These are phyloP conservation scores for Peribatodes rhomboidaria DNA, from an alignment of 2,888 invertebrate genomes.

Conservation along the genomic window DNA sequence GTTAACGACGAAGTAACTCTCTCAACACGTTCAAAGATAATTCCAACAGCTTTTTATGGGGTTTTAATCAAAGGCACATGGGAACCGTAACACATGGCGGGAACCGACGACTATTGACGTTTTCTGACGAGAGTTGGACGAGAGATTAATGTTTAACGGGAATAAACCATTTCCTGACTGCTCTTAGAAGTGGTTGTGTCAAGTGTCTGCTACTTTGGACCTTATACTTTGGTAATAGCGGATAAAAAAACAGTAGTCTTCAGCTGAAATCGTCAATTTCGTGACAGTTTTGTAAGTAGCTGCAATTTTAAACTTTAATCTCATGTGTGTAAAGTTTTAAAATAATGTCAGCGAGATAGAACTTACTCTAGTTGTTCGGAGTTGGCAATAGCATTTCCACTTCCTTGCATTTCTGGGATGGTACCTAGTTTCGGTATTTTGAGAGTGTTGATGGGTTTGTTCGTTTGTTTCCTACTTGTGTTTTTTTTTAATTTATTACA, in stretches of 20 bases:
- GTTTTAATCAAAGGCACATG: slow-evolving; percentile 45
- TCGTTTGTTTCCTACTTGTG: slow-evolving; percentile 7
- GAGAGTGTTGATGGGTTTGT: slow-evolving; percentile 15
- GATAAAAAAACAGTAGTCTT: slow-evolving; percentile 1
- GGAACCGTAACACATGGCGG: slow-evolving; percentile 37
- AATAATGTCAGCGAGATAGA: background rate
- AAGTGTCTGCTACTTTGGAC: slow-evolving; percentile 9
- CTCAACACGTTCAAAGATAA: slow-evolving; percentile 35
- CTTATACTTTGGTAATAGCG: slow-evolving; percentile 16
- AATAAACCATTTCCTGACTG: slow-evolving; percentile 40
- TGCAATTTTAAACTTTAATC: slow-evolving; percentile 6
- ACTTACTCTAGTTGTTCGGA: slow-evolving; percentile 23
- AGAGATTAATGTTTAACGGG: slow-evolving; percentile 44
- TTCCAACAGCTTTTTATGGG: slow-evolving; percentile 40
- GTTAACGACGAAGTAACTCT: slow-evolving; percentile 30
- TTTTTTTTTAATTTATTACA: background rate
- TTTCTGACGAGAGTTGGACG: slow-evolving; percentile 34
- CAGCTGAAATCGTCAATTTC: background rate
- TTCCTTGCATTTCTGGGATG: slow-evolving; percentile 30
- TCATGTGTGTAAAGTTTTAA: background rate
- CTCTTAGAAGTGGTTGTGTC: slow-evolving; percentile 26
- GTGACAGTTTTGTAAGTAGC: background rate
- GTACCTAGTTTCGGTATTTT: slow-evolving; percentile 26
- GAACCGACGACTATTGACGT: slow-evolving; percentile 33
- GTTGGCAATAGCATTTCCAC: slow-evolving; percentile 16